Evolutionary conservation across 2,888 invertebrate species (phyloP), one percentile per base, ranked within the genome.

Genomic region (Pristionchus maxplancki): DNA sequence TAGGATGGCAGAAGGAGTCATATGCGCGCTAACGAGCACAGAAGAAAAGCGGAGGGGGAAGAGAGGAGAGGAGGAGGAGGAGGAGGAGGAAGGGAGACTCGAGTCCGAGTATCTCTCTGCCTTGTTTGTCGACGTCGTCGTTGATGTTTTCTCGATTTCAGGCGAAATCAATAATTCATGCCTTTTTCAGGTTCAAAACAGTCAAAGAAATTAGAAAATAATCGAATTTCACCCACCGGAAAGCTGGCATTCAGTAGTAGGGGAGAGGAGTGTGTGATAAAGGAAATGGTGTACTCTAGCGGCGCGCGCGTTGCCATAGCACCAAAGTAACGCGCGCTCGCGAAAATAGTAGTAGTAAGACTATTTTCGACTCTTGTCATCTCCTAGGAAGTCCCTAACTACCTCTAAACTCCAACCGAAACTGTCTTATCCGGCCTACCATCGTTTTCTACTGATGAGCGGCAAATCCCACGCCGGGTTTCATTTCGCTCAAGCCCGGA

Each of bases 11-110:
- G 44, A 24, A 13, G 44, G 11, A 40, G 78, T 78, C 78, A 78
- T 78, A 78, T 78, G 78, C 44, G 74, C 50, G 48, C 44, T 78
- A 78, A 78, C 78, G 78, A 78, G 78, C 78, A 78, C 71, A 71
- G 37, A 71, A 34, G 71, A 71, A 67, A 67, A 31, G 64, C 64
- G 34, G 31, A 13, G 31, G 67, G 20, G 40, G 40, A 34, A 74
- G 78, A n/a, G 44, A 78, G 78, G 64, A 64, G 64, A 28, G 31
- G 28, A 15, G 64, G 15, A 11, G 74, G 20, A 40, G 40, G 37
- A 37, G 37, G 17, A 44, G 15, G 34, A 34, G 34, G 37, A 37
- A 71, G 37, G 78, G 78, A 48, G 78, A 78, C 44, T 44, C 48
- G 44, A 78, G 44, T 44, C 44, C 78, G 71, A 67, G 67, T 44